Evolutionary conservation across 92 coral and sea anemone genomes (phyloP).

Genomic region (Siderastrea radians): DNA sequence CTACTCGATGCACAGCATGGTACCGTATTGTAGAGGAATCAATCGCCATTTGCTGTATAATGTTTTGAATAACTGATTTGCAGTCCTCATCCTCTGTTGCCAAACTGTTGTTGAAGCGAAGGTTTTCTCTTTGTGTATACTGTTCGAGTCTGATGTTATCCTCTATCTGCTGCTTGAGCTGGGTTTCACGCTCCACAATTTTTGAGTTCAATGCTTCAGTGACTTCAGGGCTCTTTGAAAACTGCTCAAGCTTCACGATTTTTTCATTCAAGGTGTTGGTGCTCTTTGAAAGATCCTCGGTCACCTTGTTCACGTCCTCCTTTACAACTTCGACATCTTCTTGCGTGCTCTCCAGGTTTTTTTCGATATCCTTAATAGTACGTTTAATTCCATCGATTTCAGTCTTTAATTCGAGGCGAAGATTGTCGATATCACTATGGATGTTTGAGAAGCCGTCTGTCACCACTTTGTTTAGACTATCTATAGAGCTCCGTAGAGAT

Average conservation of each 20-base stretch:
- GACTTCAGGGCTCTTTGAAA: constrained; percentile 10
- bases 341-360: neutral
- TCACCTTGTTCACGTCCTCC: constrained; percentile 5
- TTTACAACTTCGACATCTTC: constrained; percentile 1
- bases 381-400: neutral
- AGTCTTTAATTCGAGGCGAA: constrained; percentile 3
- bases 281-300: neutral
- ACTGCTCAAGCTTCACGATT: neutral
- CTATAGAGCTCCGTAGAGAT: neutral
- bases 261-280: neutral
- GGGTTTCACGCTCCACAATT: neutral
- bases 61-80: neutral
- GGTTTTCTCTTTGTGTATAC: neutral
- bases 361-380: neutral
- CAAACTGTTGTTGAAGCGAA: neutral
- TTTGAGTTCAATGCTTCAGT: neutral
- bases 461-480: neutral
- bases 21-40: neutral
- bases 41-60: neutral
- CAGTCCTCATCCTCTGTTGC: constrained; percentile 6
- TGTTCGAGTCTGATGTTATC: constrained; percentile 5
- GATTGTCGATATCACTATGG: neutral
- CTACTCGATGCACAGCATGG: constrained; percentile 4
- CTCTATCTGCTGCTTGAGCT: neutral
- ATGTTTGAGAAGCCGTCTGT: neutral